These are phyloP conservation scores for Ceratitis capitata DNA, from an alignment of 1,140 invertebrate species.

Conservation along the genomic window DNA sequence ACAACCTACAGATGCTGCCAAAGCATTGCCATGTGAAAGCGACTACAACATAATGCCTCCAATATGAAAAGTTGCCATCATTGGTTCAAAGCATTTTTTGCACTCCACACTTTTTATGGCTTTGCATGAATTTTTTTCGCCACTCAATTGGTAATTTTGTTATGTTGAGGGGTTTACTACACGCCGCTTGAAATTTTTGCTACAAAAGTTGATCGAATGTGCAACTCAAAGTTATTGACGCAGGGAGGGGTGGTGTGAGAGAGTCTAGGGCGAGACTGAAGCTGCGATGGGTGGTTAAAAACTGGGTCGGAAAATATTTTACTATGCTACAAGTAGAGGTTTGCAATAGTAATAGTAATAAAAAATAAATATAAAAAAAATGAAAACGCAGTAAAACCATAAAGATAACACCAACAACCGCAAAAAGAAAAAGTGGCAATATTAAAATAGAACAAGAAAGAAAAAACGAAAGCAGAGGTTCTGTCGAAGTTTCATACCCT, in stretches of 20 bases:
- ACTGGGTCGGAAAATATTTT: slow-evolving; percentile 14
- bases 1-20: not conserved
- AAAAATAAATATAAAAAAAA: not conserved
- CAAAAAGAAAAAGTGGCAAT: not conserved
- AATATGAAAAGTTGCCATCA: not conserved
- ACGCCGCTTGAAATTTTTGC: slow-evolving; percentile 1
- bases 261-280: too few species aligned
- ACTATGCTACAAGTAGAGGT: slow-evolving; percentile 8
- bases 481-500: too few species aligned
- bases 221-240: not conserved
- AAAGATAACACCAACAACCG: slow-evolving; percentile 1
- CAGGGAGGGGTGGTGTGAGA: not conserved
- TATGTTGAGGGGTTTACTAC: not conserved
- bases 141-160: not conserved
- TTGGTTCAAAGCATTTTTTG: not conserved
- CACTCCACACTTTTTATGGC: not conserved
- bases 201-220: slow-evolving; percentile 19
- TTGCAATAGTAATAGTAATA: not conserved
- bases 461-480: not conserved
- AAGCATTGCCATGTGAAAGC: not conserved
- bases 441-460: not conserved
- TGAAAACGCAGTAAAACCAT: not conserved
- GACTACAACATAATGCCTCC: not conserved
- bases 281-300: not conserved
- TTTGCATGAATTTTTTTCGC: not conserved